Base-by-base conservation (phyloP, 37 sponge, comb jelly and placozoan genomes). In the Bolinopsis microptera region DNA sequence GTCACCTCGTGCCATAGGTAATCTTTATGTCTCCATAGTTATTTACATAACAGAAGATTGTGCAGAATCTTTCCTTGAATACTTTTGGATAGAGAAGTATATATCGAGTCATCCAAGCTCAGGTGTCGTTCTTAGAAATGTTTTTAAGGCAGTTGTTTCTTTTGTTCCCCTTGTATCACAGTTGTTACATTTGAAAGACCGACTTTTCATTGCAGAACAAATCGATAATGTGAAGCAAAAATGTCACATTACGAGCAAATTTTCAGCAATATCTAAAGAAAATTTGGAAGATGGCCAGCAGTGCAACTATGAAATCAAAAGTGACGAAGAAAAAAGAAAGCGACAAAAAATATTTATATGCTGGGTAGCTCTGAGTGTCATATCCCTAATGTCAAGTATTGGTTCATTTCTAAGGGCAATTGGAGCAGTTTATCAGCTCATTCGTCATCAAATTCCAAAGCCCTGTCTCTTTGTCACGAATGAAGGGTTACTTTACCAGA, bases 1-100 rank as follows among this genome's bases (percentile, higher is more conserved):
- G 31, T 72, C 75, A 24, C 75, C 75, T 8, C 27, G 31, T 72
- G 75, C 75, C 31, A 72, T 72, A n/a, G 31, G 75, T 24, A 72
- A 72, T 72, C 75, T 72, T 2, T 72, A 72, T 72, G 75, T 72
- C 25, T 72, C 75, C 31, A 72, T 72, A 5, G 31, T 72, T 5
- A 72, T 72, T 8, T 72, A 72, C 75, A 72, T 72, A 28, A 72
- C 75, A 72, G 75, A 72, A 24, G 75, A 72, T 24, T 72, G 75
- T 72, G 75, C 18, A 28, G 75, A 72, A 24, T 72, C 31, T n/a
- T 72, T 72, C 18, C 31, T 72, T 3, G 75, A 72, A 28, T 72
- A 72, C 18, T 72, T 72, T 24, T 72, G 75, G 75, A 72, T 72
- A 23, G 75, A 72, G 18, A 72, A 72, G 75, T 72, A 72, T 24